Evolutionary conservation across 2,797 vertebrate genomes (phyloP).

Genomic region (Enteromius thamalakanensis): DNA sequence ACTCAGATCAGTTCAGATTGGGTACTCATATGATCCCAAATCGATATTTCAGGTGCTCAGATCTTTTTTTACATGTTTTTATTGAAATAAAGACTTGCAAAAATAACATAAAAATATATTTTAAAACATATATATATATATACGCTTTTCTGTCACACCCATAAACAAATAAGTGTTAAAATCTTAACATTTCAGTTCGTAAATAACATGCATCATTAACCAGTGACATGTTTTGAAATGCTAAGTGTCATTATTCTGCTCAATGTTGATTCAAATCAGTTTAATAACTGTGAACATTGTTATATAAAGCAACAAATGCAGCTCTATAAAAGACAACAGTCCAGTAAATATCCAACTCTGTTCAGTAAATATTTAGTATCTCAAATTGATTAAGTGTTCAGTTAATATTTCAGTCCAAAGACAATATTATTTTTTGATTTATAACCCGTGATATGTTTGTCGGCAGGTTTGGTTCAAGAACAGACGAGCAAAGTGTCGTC

Average conservation of each 20-base stretch:
- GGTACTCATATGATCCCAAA: no score
- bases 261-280: not conserved
- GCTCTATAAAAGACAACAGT: not conserved
- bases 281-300: not conserved
- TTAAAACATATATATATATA: no score
- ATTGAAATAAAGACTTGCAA: no score
- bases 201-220: no score
- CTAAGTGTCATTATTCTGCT: not conserved
- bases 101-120: no score
- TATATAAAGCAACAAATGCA: not conserved
- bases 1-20: not conserved
- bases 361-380: not conserved
- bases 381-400: not conserved
- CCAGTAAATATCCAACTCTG: not conserved
- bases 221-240: no score
- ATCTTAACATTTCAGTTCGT: no score
- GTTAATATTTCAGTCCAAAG: not conserved
- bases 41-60: no score
- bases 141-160: no score
- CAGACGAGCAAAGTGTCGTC: conserved; percentile 92
- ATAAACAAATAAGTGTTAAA: no score
- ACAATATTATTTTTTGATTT: not conserved
- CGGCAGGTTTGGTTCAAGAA: conserved; percentile 98
- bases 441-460: not conserved
- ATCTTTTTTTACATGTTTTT: no score